These are phyloP conservation scores for Lobophora halterata DNA, from an alignment of 2,888 invertebrate species.

Conservation along the genomic window DNA sequence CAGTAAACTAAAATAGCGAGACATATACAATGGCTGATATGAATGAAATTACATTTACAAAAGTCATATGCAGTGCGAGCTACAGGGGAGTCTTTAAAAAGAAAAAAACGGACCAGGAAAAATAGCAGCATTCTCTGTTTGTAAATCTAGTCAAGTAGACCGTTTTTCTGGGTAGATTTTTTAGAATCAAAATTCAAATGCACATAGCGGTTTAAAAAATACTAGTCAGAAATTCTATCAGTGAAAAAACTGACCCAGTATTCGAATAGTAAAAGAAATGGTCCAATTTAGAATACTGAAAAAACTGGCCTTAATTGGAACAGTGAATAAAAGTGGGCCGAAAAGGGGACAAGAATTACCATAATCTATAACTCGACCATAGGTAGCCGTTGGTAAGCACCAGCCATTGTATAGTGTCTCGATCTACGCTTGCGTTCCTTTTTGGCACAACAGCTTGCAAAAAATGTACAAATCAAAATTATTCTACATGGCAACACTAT, in stretches of 20 bases:
- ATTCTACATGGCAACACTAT: constrained; percentile 13
- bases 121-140: too few relatives aligned
- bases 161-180: too few relatives aligned
- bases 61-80: constrained; percentile 12
- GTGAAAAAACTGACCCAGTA: too few relatives aligned
- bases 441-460: constrained; percentile 71
- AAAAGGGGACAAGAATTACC: constrained; percentile 50
- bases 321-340: too few relatives aligned
- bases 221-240: too few relatives aligned
- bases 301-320: constrained; percentile 21
- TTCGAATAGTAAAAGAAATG: constrained; percentile 8
- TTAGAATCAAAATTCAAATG: too few relatives aligned
- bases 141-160: too few relatives aligned
- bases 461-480: constrained; percentile 32
- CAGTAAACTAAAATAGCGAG: constrained; percentile 46
- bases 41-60: constrained; percentile 16
- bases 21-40: constrained; percentile 54
- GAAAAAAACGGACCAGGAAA: too few relatives aligned
- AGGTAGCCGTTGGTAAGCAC: constrained; percentile 59
- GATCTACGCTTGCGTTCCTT: constrained; percentile 55
- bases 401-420: constrained; percentile 70
- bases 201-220: too few relatives aligned
- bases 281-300: constrained; percentile 11
- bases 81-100: too few relatives aligned
- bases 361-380: constrained; percentile 58